phyloP scores from a whole-genome alignment of 2,113 vertebrate genomes.

The Taurulus bubalis region DNA sequence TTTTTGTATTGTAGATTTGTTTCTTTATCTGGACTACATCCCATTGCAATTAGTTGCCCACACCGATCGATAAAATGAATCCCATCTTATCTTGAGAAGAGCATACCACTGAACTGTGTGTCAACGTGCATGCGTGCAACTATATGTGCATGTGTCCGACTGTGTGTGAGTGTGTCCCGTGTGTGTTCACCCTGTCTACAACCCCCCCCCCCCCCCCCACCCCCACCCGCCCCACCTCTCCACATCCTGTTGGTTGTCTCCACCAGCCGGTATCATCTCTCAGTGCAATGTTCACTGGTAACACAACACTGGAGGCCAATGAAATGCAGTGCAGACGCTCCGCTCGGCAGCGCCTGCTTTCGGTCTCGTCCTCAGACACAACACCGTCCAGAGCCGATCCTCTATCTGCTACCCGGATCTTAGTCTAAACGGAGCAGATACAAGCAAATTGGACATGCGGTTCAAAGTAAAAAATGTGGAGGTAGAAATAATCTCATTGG shows the following conservation, averaged over 20 bases:
- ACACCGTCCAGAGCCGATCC: constrained; percentile 29
- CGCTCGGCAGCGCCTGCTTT: constrained; percentile 54
- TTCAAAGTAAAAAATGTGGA: background rate
- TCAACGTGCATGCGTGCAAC: background rate
- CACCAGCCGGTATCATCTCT: constrained; percentile 61
- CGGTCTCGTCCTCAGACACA: constrained; percentile 34
- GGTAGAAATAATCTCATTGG: background rate
- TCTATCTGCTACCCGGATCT: constrained; percentile 18
- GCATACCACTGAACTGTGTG: constrained; percentile 1
- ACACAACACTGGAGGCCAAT: constrained; percentile 72
- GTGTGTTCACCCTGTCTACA: constrained; percentile 40
- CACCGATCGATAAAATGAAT: constrained; percentile 21
- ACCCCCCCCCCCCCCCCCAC: constrained; percentile 48
- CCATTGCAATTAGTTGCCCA: background rate
- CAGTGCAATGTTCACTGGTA: constrained; percentile 49
- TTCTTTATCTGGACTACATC: background rate
- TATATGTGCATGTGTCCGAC: background rate
- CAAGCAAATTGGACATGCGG: constrained; percentile 8
- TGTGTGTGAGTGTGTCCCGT: constrained; percentile 1
- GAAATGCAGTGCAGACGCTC: constrained; percentile 62
- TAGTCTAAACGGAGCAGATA: constrained; percentile 38
- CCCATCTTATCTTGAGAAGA: constrained; percentile 1
- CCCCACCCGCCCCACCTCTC: constrained; percentile 45
- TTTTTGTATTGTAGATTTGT: background rate
- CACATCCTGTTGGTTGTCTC: constrained; percentile 62